Conservation (phyloP, 2,888 invertebrate genomes). For the Galerucella calmariensis region DNA sequence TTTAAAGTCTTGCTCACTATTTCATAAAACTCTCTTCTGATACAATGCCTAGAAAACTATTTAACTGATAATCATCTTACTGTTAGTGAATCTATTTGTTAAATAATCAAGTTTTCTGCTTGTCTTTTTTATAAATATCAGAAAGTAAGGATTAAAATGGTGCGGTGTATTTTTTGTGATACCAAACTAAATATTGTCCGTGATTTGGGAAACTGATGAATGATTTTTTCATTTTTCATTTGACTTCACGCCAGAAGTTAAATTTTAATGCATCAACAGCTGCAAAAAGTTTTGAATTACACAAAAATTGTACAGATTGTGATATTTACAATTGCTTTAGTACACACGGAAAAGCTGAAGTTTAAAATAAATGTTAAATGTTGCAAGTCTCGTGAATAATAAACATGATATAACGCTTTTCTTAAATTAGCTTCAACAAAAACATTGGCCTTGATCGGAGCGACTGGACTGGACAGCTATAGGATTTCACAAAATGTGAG, state of each 20-base stretch:
- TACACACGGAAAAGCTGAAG: neutral
- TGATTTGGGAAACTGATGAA: neutral
- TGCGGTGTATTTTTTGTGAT: too few relatives aligned
- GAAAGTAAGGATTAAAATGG: too few relatives aligned
- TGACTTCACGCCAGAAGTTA: neutral
- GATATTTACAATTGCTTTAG: neutral
- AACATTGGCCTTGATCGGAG: neutral
- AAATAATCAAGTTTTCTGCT: too few relatives aligned
- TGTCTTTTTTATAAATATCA: too few relatives aligned
- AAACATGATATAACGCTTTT: slow-evolving; percentile 4
- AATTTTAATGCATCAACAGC: neutral
- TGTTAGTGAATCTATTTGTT: too few relatives aligned
- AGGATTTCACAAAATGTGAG: neutral
- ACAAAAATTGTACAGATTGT: neutral
- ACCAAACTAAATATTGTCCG: neutral
- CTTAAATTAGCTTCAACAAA: slow-evolving; percentile 1
- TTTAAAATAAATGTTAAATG: slow-evolving; percentile 4
- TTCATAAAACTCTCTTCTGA: too few relatives aligned
- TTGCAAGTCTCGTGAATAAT: neutral
- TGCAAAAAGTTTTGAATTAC: neutral
- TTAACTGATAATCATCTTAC: too few relatives aligned
- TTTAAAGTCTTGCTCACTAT: too few relatives aligned
- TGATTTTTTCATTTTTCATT: neutral
- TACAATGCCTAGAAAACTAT: too few relatives aligned
- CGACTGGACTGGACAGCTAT: neutral